phyloP scores from a whole-genome alignment of 2,888 invertebrate species.

The Oxycera nigricornis region DNA sequence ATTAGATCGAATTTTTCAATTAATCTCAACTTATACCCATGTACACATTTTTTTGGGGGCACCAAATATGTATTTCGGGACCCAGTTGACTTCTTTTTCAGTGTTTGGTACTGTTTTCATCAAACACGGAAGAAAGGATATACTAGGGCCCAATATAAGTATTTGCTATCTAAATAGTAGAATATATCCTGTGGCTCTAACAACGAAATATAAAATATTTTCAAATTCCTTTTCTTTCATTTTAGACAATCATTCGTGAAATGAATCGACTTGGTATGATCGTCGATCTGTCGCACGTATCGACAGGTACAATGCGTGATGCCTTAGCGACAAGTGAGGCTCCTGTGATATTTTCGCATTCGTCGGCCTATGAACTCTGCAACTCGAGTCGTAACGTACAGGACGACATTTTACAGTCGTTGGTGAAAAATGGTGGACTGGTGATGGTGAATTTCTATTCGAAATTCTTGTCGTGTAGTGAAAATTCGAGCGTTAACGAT shows the following conservation, averaged over 20 bases:
- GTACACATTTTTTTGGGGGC: too few relatives aligned
- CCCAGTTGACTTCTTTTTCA: too few relatives aligned
- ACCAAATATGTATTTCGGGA: too few relatives aligned
- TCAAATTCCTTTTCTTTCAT: constrained; percentile 45
- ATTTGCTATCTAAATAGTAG: too few relatives aligned
- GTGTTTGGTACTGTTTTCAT: too few relatives aligned
- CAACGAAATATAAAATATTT: not conserved
- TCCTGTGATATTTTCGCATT: constrained; percentile 87
- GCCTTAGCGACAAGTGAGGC: constrained; percentile 78
- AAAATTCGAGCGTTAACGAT: constrained; percentile 77
- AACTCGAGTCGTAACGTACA: constrained; percentile 83
- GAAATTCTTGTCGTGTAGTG: constrained; percentile 76
- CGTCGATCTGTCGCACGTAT: constrained; percentile 84
- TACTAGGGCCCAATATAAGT: too few relatives aligned
- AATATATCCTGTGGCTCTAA: too few relatives aligned
- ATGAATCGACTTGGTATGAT: constrained; percentile 91
- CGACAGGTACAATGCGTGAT: constrained; percentile 80
- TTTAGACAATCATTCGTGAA: constrained; percentile 79
- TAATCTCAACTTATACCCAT: too few relatives aligned
- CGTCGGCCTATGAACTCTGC: constrained; percentile 81
- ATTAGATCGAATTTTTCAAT: too few relatives aligned
- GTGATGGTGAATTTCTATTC: constrained; percentile 90
- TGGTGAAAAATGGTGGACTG: constrained; percentile 80
- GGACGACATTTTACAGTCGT: constrained; percentile 74
- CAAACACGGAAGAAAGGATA: too few relatives aligned